A percentile compares a stretch with the other conserved stretches of the same genome.
Evolutionary conservation across 1,140 invertebrate genomes (phyloP).

Genomic region (Drosophila parvula): DNA sequence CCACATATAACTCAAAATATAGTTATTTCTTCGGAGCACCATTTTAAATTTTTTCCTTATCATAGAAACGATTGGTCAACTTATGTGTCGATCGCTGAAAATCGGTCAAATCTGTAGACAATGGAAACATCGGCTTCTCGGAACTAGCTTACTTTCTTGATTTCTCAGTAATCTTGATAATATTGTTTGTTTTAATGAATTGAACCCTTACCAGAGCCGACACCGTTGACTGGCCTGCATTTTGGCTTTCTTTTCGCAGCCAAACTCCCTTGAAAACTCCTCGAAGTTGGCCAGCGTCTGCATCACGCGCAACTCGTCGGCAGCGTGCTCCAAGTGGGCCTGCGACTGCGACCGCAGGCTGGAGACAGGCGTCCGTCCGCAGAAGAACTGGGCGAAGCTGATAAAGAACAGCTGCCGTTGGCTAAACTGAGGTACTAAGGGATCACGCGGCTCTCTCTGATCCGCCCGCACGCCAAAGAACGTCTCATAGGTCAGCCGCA

Average conservation of each 20-base stretch:
- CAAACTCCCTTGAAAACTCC: constrained; percentile 91
- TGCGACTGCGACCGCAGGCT: constrained; percentile 90
- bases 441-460: constrained; percentile 50
- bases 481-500: constrained; percentile 70
- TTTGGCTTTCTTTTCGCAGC: constrained; percentile 88
- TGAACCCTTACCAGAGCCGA: constrained; percentile 89
- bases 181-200: too few species aligned
- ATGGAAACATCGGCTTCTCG: too few species aligned
- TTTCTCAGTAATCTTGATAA: background rate
- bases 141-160: background rate
- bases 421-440: constrained; percentile 86
- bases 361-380: constrained; percentile 92
- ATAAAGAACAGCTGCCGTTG: constrained; percentile 92
- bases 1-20: too few species aligned
- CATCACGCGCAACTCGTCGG: constrained; percentile 91
- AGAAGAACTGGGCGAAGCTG: constrained; percentile 94
- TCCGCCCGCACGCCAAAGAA: constrained; percentile 53
- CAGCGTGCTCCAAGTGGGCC: constrained; percentile 90
- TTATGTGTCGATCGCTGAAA: background rate
- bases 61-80: background rate
- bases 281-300: constrained; percentile 93
- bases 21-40: too few species aligned
- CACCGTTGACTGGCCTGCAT: constrained; percentile 95
- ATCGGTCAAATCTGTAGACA: background rate
- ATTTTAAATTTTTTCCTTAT: too few species aligned